Evolutionary conservation across 2,888 invertebrate species (phyloP), one percentile per base, ranked within the genome.

Genomic region (Caenorhabditis panamensis): DNA sequence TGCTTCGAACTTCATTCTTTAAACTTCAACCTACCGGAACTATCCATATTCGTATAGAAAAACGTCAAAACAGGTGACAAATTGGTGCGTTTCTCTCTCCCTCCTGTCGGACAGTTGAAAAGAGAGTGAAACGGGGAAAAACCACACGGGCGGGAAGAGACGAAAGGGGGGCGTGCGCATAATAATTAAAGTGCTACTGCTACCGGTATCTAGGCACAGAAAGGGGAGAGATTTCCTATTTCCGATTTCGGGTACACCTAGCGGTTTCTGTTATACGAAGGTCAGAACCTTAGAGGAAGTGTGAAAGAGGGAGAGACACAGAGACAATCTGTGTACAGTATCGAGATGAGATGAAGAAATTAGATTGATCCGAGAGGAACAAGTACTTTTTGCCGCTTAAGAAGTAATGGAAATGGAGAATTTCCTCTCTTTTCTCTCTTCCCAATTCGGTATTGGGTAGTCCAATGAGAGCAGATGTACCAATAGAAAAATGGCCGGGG

Each of bases 181-280:
- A 59, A 59, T 59, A 59, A 59, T 59, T 59, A 59, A 59, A 59
- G 59, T 59, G 59, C 59, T 6, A 16, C 24, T 9, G 13, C 58
- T 11, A 59, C 59, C 37, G 37, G 36, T 59, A 59, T 36, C 47
- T 47, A 4, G 58, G 58, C n/a, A 58, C 41, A 44, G 44, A 5
- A 37, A 62, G 47, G 4, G 44, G 16, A 53, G n/a, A n/a, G n/a
- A n/a, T n/a, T 31, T 31, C 31, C 13, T 26, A 20, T 36, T 37
- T 36, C 24, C 59, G 20, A 24, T 16, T 36, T 24, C 36, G 36
- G 58, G 24, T 18, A 31, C 11, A 18, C n/a, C 20, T 54, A 54
- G 28, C 54, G 54, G 54, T 54, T 51, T 51, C 41, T 41, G 9
- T 54, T 54, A 24, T 16, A 54, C 28, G 54, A 54, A 54, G 54